These are phyloP conservation scores for Macropis europaea DNA, from an alignment of 2,888 invertebrate genomes.

Conservation along the genomic window DNA sequence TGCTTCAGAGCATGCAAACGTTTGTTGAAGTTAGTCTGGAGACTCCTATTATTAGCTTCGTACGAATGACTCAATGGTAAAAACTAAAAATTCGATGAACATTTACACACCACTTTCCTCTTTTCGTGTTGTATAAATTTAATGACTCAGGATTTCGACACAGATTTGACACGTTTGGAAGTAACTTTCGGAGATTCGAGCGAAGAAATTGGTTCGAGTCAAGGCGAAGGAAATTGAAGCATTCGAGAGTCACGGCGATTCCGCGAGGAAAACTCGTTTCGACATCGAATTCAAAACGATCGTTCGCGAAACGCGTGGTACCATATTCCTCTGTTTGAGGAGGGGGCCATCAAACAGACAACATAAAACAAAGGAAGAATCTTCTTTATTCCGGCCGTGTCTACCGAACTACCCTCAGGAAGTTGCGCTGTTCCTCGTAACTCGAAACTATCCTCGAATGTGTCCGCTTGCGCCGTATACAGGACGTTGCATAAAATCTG, in stretches of 20 bases:
- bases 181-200: background rate
- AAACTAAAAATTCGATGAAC: no score
- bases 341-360: background rate
- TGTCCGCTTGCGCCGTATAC: no score
- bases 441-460: background rate
- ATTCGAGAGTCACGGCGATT: background rate
- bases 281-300: background rate
- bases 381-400: slow-evolving; percentile 12
- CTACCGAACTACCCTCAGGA: background rate
- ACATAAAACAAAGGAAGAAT: slow-evolving; percentile 14
- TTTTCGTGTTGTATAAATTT: no score
- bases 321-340: background rate
- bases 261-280: background rate
- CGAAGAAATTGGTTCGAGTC: background rate
- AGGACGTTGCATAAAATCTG: background rate
- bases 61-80: no score
- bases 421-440: background rate
- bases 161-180: background rate
- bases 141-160: no score
- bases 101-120: no score
- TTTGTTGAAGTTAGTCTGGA: no score
- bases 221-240: no score
- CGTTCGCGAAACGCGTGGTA: background rate
- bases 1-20: no score
- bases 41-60: no score